These are phyloP conservation scores for Epirrhoe alternata DNA, from an alignment of 2,888 invertebrate species.

Conservation along the genomic window DNA sequence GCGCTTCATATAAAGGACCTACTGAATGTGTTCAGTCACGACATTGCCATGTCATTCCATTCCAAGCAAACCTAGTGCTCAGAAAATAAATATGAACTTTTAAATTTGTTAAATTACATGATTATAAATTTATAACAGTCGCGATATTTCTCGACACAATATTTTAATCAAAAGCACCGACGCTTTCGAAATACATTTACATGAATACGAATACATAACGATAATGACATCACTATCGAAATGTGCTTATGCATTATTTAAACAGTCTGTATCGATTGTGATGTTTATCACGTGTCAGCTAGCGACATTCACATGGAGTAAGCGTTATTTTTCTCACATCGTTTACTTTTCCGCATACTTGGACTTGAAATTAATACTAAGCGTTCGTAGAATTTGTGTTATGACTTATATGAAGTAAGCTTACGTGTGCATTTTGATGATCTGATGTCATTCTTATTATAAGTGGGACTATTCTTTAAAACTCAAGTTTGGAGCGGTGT, in stretches of 20 bases:
- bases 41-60: not conserved
- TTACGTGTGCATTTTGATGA: constrained; percentile 22
- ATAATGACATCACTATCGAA: constrained; percentile 62
- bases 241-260: constrained; percentile 60
- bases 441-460: not conserved
- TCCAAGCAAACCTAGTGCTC: not conserved
- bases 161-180: constrained; percentile 38
- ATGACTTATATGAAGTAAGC: constrained; percentile 10
- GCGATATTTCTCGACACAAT: constrained; percentile 39
- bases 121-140: constrained; percentile 25
- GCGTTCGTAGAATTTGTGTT: constrained; percentile 34
- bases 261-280: constrained; percentile 54
- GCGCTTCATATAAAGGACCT: too few relatives aligned
- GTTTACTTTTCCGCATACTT: constrained; percentile 43
- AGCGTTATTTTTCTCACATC: constrained; percentile 49
- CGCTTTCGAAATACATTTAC: constrained; percentile 46
- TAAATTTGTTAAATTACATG: constrained; percentile 1
- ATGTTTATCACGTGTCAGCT: constrained; percentile 62
- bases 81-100: not conserved
- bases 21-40: not conserved
- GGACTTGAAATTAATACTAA: constrained; percentile 28
- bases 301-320: constrained; percentile 57
- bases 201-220: constrained; percentile 40
- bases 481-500: not conserved
- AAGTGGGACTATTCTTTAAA: not conserved